Evolutionary conservation across 2,797 vertebrate species (phyloP), one percentile per base, ranked within the genome.

Genomic region (Neosilurus hyrtlii): DNA sequence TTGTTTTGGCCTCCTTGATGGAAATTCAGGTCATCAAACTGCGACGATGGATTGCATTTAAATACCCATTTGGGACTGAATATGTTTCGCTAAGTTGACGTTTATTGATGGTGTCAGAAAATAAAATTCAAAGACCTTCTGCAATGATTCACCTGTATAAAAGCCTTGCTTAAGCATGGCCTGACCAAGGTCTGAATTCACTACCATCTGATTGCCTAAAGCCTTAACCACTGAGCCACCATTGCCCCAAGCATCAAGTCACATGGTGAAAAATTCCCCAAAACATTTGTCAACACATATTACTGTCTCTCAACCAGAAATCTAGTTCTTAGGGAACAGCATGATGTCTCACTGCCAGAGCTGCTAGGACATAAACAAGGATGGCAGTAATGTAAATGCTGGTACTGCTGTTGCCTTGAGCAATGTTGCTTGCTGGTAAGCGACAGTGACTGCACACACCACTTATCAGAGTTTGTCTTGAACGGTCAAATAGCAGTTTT

Each of bases 401-500:
- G 54, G 10, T 26, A 8, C 54, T 75, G 18, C 5, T 22, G 54
- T 75, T 75, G 73, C 73, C 30, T 35, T 37, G 56, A 61, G 73
- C 20, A 59, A 14, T 37, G 20, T 59, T 20, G 20, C 18, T n/a
- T 14, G 56, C 20, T 75, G 73, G 73, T 35, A 57, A 74, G 54
- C 52, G 72, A 74, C 30, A 75, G 5, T 14, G 26, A 56, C 72
- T 74, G 52, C 52, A 57, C 52, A 57, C 26, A 56, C 26, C 52
- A 74, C 54, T 37, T 14, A 35, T 57, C 26, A 57, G 16, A 75
- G 26, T 59, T 59, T 59, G 54, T 35, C 72, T 35, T 57, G 72
- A 61, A 54, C 22, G 56, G 30, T 61, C 73, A 75, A 30, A 59
- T 37, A 75, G 6, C 10, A 59, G 73, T 59, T 75, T 75, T 59